These are phyloP conservation scores for Spisula subtruncata DNA, from an alignment of 2,888 invertebrate species.

Conservation along the genomic window DNA sequence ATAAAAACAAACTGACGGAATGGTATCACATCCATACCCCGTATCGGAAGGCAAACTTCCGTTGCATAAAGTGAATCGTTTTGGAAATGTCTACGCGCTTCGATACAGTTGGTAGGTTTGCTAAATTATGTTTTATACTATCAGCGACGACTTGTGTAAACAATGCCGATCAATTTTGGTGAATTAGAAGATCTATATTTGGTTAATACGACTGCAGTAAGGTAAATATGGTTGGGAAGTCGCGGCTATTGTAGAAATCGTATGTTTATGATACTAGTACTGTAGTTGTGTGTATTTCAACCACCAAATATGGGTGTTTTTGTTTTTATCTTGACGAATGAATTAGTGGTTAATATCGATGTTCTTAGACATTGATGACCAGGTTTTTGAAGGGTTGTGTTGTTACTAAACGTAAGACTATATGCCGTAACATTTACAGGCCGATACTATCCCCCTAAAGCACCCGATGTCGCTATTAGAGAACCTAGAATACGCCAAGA, in stretches of 20 bases:
- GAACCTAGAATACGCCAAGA: not conserved
- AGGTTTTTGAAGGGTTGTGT: not conserved
- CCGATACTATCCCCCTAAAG: not conserved
- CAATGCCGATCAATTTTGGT: conserved; percentile 25
- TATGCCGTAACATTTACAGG: not conserved
- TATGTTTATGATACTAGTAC: not conserved
- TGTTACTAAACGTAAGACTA: not conserved
- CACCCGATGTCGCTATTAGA: not conserved
- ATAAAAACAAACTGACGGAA: not conserved
- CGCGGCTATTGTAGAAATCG: not conserved
- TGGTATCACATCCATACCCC: not conserved
- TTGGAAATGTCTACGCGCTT: conserved; percentile 18
- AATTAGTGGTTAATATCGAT: not conserved
- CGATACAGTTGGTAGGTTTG: conserved; percentile 18
- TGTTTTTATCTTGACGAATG: not conserved
- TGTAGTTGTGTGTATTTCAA: not conserved
- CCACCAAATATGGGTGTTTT: not conserved
- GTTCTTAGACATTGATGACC: not conserved
- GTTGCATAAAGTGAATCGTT: conserved; percentile 14
- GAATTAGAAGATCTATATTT: not conserved
- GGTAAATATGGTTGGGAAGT: not conserved
- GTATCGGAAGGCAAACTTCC: conserved; percentile 13
- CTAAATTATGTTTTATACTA: conserved; percentile 28
- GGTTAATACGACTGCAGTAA: not conserved
- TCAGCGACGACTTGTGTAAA: conserved; percentile 10